These are phyloP conservation scores for Tetanocera ferruginea DNA, from an alignment of 2,888 invertebrate genomes.

Conservation along the genomic window DNA sequence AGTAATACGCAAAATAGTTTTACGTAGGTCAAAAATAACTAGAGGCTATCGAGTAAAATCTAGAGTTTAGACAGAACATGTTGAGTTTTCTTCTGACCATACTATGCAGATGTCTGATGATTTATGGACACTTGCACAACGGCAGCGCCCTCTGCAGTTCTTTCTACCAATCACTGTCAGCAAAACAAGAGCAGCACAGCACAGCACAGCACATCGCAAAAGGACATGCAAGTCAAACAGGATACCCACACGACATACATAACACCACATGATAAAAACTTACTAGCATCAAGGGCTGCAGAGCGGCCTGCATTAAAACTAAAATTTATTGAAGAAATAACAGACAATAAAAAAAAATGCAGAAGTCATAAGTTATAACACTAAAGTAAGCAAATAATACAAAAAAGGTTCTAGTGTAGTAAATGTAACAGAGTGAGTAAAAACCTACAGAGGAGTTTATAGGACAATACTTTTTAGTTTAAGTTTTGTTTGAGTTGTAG, in stretches of 20 bases:
- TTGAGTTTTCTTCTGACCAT: conserved; percentile 66
- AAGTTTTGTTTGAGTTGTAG: conserved; percentile 27
- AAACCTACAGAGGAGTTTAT: conserved; percentile 38
- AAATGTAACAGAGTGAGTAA: conserved; percentile 47
- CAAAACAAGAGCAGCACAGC: background rate
- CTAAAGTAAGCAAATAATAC: conserved; percentile 3
- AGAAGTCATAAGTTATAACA: background rate
- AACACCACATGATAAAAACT: background rate
- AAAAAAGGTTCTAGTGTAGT: conserved; percentile 32
- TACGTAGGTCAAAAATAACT: background rate
- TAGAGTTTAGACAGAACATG: background rate
- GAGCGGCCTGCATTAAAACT: conserved; percentile 8
- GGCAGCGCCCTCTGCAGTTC: conserved; percentile 30
- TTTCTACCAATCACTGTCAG: background rate
- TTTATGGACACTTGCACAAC: conserved; percentile 52
- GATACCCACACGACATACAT: background rate
- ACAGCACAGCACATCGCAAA: too few relatives aligned
- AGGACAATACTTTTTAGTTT: background rate
- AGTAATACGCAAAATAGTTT: background rate
- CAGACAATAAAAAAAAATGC: background rate
- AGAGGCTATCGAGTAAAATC: background rate
- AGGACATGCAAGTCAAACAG: background rate
- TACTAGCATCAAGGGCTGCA: conserved; percentile 12
- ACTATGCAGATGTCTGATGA: conserved; percentile 69
- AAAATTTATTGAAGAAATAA: background rate